Conservation (phyloP, 1,140 invertebrate species). For the Elymnias hypermnestra region DNA sequence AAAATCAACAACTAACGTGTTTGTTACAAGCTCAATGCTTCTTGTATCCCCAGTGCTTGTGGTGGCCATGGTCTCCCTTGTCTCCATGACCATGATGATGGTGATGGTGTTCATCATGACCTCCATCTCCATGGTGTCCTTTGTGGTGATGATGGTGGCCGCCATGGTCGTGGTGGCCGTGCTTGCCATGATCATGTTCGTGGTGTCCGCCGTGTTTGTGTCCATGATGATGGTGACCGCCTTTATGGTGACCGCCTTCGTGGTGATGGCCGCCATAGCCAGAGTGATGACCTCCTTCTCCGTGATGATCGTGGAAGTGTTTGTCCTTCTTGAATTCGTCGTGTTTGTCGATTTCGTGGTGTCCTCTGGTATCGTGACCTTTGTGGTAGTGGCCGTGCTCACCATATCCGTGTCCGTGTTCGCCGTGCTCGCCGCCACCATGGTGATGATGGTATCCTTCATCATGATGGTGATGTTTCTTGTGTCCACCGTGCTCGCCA, state of each 20-base stretch:
- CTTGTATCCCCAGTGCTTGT: conserved; percentile 73
- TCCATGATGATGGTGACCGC: conserved; percentile 80
- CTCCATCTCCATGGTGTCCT: conserved; percentile 73
- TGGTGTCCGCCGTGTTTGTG: conserved; percentile 81
- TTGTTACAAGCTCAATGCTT: conserved; percentile 57
- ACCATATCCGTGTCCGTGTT: conserved; percentile 78
- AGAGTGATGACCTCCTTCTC: conserved; percentile 81
- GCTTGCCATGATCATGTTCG: conserved; percentile 82
- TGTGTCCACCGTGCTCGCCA: no score
- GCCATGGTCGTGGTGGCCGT: conserved; percentile 81
- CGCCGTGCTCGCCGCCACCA: conserved; percentile 80
- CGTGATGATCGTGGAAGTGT: conserved; percentile 84
- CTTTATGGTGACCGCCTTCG: conserved; percentile 81
- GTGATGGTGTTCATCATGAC: conserved; percentile 77
- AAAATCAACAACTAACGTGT: background rate
- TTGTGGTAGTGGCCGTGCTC: conserved; percentile 82
- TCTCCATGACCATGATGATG: conserved; percentile 78
- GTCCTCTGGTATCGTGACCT: conserved; percentile 85
- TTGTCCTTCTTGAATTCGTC: conserved; percentile 80
- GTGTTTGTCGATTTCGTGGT: conserved; percentile 84
- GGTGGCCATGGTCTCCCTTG: conserved; percentile 77
- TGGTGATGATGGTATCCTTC: conserved; percentile 84
- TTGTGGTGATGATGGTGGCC: conserved; percentile 70
- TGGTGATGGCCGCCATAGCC: conserved; percentile 80
- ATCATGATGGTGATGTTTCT: conserved; percentile 85